Percentiles rank a stretch among this genome's conserved stretches.
phyloP scores from a whole-genome alignment of 2,113 vertebrate species.

The Archocentrus centrarchus region DNA sequence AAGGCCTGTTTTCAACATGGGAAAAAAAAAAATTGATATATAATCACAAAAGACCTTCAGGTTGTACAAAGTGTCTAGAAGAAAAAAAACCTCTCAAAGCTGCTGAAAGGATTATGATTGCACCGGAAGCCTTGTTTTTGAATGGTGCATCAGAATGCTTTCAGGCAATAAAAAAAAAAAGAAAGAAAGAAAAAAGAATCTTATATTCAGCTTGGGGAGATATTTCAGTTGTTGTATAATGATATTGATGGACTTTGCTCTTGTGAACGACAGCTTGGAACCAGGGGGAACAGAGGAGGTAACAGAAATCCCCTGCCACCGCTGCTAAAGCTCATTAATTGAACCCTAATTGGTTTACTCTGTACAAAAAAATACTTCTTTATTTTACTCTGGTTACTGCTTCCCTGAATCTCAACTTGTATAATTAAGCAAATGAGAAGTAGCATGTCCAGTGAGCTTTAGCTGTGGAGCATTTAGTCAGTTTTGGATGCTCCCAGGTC shows the following conservation, averaged over 20 bases:
- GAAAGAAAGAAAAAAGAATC: background rate
- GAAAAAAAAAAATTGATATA: background rate
- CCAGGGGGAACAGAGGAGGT: background rate
- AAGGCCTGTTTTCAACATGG: background rate
- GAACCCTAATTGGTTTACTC: background rate
- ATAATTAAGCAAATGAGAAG: background rate
- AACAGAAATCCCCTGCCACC: background rate
- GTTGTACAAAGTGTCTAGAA: background rate
- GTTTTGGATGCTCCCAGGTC: background rate
- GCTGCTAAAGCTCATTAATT: background rate
- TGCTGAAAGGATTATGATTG: slow-evolving; percentile 11
- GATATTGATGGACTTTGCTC: slow-evolving; percentile 1
- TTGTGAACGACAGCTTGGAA: background rate
- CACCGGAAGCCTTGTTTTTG: background rate
- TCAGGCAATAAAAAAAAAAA: background rate
- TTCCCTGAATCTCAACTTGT: background rate
- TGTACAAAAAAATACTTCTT: background rate
- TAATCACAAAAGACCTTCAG: slow-evolving; percentile 4
- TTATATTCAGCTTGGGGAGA: background rate
- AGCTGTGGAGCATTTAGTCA: background rate
- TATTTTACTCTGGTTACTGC: background rate
- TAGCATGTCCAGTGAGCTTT: background rate
- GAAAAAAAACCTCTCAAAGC: background rate
- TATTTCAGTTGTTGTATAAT: background rate
- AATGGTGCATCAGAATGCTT: background rate